A percentile compares a stretch with the other conserved stretches of the same genome.
Evolutionary conservation across 2,797 vertebrate genomes (phyloP).

Genomic region (Microctenopoma lineatum): DNA sequence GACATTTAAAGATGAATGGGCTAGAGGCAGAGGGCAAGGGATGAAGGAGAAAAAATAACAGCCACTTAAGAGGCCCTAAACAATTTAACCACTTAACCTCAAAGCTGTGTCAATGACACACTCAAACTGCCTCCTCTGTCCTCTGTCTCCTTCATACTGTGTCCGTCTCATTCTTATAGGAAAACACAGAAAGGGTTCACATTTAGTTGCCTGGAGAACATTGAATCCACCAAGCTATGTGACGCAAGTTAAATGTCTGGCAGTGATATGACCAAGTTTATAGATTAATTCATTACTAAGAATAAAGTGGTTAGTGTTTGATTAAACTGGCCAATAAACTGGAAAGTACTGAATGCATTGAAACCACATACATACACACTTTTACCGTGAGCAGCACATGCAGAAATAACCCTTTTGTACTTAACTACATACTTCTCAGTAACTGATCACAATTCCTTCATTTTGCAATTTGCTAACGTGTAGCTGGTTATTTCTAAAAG

Average conservation of each 20-base stretch:
- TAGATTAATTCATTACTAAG: too few relatives aligned
- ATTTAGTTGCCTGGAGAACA: background rate
- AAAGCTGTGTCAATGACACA: constrained; percentile 47
- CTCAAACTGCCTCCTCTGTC: constrained; percentile 35
- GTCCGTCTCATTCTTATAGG: background rate
- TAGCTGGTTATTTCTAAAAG: too few relatives aligned
- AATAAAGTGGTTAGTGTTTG: too few relatives aligned
- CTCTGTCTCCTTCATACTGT: constrained; percentile 12
- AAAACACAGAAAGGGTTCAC: background rate
- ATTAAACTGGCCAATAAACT: too few relatives aligned
- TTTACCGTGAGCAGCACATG: too few relatives aligned
- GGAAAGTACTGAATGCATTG: too few relatives aligned
- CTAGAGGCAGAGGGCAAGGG: constrained; percentile 30
- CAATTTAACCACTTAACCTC: constrained; percentile 71
- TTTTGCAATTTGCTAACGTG: too few relatives aligned
- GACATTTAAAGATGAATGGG: constrained; percentile 56
- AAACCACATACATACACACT: too few relatives aligned
- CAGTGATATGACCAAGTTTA: too few relatives aligned
- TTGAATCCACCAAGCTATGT: background rate
- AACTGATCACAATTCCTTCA: too few relatives aligned
- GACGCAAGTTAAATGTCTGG: background rate
- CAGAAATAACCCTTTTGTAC: too few relatives aligned
- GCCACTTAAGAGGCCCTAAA: constrained; percentile 63
- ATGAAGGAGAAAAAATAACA: constrained; percentile 39
- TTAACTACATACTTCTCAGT: too few relatives aligned